Conservation (phyloP, 1,140 invertebrate species). For the Venturia canescens region DNA sequence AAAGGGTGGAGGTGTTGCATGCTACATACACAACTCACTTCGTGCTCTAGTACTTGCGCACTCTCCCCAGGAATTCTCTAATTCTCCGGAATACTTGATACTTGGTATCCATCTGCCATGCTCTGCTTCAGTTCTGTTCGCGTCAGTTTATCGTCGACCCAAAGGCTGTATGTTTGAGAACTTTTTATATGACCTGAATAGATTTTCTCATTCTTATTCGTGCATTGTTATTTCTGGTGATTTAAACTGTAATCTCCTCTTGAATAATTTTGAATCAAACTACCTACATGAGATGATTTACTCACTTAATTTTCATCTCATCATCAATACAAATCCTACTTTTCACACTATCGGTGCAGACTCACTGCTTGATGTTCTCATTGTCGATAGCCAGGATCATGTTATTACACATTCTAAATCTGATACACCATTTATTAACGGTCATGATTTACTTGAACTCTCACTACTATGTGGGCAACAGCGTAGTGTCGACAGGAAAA, state of each 20-base stretch:
- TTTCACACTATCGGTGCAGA: neutral
- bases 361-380: slow-evolving; percentile 10
- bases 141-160: slow-evolving; percentile 1
- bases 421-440: neutral
- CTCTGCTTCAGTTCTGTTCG: neutral
- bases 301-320: neutral
- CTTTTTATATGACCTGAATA: neutral
- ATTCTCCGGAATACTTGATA: slow-evolving; percentile 2
- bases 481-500: neutral
- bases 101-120: neutral
- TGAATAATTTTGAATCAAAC: neutral
- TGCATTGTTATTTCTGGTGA: slow-evolving; percentile 31
- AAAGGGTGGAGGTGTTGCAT: slow-evolving; percentile 28
- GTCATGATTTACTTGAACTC: neutral
- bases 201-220: neutral
- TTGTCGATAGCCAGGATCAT: neutral
- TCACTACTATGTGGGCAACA: neutral
- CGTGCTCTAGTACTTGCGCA: neutral
- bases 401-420: neutral
- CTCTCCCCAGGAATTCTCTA: neutral
- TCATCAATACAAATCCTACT: neutral
- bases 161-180: slow-evolving; percentile 1
- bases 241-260: slow-evolving; percentile 31
- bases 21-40: slow-evolving; percentile 18
- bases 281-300: neutral